phyloP scores from a whole-genome alignment of 2,888 invertebrate genomes.

The Dione juno region DNA sequence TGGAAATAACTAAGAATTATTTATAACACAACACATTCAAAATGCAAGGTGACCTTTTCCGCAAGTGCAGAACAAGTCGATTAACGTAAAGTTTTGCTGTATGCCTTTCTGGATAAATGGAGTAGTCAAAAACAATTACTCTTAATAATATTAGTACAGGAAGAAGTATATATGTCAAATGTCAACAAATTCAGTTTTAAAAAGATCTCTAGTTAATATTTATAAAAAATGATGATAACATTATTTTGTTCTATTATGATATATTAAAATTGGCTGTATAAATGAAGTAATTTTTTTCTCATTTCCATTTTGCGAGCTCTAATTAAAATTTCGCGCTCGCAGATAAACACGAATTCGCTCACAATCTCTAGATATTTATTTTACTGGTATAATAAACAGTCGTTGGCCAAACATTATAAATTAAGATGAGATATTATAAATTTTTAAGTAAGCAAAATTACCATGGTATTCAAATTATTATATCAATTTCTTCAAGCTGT shows the following conservation, averaged over 20 bases:
- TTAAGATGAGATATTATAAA: not conserved
- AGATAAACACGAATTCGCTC: constrained; percentile 30
- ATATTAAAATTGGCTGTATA: constrained; percentile 4
- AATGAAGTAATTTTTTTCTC: not conserved
- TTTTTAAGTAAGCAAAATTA: not conserved
- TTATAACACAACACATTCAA: too few relatives aligned
- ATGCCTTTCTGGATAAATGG: too few relatives aligned
- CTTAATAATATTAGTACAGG: too few relatives aligned
- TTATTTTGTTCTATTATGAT: not conserved
- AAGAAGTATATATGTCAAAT: too few relatives aligned
- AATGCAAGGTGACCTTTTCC: too few relatives aligned
- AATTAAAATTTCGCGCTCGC: constrained; percentile 58
- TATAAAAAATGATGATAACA: not conserved
- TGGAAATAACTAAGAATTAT: too few relatives aligned
- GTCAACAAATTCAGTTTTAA: not conserved
- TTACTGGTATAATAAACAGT: constrained; percentile 20
- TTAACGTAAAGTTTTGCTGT: too few relatives aligned
- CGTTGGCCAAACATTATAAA: constrained; percentile 6
- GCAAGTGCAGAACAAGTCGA: too few relatives aligned
- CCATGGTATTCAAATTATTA: not conserved
- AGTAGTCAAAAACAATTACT: too few relatives aligned
- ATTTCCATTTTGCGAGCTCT: constrained; percentile 54
- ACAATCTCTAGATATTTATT: constrained; percentile 28
- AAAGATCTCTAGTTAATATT: not conserved
- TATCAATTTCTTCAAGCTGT: not conserved